Conservation (phyloP, 2,888 invertebrate species). For the Colostygia pectinataria region DNA sequence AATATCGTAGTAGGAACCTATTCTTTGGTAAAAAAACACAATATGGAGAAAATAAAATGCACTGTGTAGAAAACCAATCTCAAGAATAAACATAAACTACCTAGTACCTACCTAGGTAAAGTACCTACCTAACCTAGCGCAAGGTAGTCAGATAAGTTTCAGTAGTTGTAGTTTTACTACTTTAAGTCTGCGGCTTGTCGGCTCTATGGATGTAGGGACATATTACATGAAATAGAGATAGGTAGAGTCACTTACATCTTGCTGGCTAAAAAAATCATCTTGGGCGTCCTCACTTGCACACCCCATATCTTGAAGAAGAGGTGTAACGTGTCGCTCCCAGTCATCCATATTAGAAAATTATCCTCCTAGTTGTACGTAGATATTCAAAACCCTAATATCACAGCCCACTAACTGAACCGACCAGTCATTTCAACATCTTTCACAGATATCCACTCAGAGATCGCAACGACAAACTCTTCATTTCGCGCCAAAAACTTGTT, state of each 20-base stretch:
- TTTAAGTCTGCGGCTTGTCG: too few relatives aligned
- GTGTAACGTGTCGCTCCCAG: slow-evolving; percentile 84
- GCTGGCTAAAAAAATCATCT: slow-evolving; percentile 83
- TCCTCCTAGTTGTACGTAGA: slow-evolving; percentile 44
- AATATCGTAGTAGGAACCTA: too few relatives aligned
- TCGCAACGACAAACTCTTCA: slow-evolving; percentile 45
- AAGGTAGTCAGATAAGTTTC: too few relatives aligned
- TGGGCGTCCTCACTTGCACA: slow-evolving; percentile 79
- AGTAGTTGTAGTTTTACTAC: too few relatives aligned
- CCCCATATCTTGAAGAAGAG: slow-evolving; percentile 83
- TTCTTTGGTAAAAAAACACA: too few relatives aligned
- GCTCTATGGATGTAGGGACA: too few relatives aligned
- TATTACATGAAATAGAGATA: too few relatives aligned
- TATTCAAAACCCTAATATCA: slow-evolving; percentile 56
- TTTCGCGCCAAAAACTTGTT: slow-evolving; percentile 80
- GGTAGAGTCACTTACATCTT: slow-evolving; percentile 77
- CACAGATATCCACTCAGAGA: slow-evolving; percentile 50
- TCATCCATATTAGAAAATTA: slow-evolving; percentile 76
- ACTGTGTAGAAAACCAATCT: too few relatives aligned
- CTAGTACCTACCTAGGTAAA: too few relatives aligned
- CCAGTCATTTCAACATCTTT: slow-evolving; percentile 57
- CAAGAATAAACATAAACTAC: too few relatives aligned
- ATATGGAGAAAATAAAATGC: too few relatives aligned
- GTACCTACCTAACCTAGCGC: too few relatives aligned
- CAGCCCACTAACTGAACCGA: slow-evolving; percentile 61